Evolutionary conservation across 92 coral and sea anemone genomes (phyloP).

Genomic region (Paramuricea clavata): DNA sequence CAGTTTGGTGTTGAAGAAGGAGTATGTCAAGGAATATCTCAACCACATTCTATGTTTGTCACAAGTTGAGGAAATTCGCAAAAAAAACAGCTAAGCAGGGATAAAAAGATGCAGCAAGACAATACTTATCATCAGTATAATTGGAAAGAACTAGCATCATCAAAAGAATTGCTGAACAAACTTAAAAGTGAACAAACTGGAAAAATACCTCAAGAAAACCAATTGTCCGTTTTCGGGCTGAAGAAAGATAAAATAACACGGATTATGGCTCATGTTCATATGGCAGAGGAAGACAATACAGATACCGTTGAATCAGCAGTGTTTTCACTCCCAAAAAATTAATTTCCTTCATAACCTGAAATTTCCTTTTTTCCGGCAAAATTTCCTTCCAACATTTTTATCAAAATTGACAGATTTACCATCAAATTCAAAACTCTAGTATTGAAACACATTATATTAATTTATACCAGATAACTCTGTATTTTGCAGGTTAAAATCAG

Average conservation of each 20-base stretch:
- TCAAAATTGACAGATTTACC: no score
- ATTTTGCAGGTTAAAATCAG: no score
- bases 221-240: slow-evolving; percentile 55
- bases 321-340: no score
- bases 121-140: slow-evolving; percentile 63
- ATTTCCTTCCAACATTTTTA: no score
- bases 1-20: slow-evolving; percentile 35
- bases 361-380: no score
- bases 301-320: background rate
- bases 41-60: slow-evolving; percentile 45
- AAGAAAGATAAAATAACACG: slow-evolving; percentile 53
- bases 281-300: background rate
- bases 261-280: slow-evolving; percentile 69
- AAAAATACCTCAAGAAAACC: slow-evolving; percentile 64
- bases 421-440: no score
- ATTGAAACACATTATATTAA: no score
- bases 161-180: slow-evolving; percentile 62
- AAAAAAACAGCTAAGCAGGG: slow-evolving; percentile 67
- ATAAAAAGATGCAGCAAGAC: slow-evolving; percentile 58
- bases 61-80: slow-evolving; percentile 35
- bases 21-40: slow-evolving; percentile 44
- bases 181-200: slow-evolving; percentile 67
- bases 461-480: no score
- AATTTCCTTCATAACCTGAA: no score
- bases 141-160: slow-evolving; percentile 71